Evolutionary conservation across 2,113 vertebrate genomes (phyloP).

Genomic region (Polyodon spathula): DNA sequence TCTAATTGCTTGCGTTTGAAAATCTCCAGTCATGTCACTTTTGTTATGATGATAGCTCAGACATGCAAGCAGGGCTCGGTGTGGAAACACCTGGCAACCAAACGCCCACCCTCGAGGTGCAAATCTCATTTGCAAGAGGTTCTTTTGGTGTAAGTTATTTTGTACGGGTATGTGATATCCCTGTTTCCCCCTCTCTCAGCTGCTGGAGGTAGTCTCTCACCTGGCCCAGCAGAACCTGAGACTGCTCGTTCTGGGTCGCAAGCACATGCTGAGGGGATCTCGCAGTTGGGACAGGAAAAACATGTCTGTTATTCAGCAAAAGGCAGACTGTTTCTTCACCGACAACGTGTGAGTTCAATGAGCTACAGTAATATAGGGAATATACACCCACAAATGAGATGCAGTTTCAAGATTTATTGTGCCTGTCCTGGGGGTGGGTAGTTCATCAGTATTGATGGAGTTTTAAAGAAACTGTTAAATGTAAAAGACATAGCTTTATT

Average conservation of each 20-base stretch:
- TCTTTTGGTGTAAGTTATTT: too few relatives aligned
- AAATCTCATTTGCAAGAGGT: too few relatives aligned
- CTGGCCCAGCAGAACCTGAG: constrained; percentile 55
- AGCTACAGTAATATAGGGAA: constrained; percentile 5
- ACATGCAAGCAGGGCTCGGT: too few relatives aligned
- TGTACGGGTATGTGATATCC: not conserved
- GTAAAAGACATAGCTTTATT: not conserved
- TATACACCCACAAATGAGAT: constrained; percentile 2
- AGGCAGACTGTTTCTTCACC: constrained; percentile 88
- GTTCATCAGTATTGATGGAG: too few relatives aligned
- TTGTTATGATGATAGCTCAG: too few relatives aligned
- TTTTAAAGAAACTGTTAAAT: too few relatives aligned
- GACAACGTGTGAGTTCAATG: constrained; percentile 74
- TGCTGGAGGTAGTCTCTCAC: constrained; percentile 65
- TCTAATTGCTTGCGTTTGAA: too few relatives aligned
- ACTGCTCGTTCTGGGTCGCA: constrained; percentile 84
- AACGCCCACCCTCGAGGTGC: too few relatives aligned
- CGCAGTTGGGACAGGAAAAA: constrained; percentile 58
- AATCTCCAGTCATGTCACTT: too few relatives aligned
- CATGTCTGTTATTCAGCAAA: constrained; percentile 65
- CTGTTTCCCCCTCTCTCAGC: constrained; percentile 50
- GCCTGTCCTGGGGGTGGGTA: not conserved
- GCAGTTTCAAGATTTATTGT: not conserved
- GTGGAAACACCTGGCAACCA: too few relatives aligned
- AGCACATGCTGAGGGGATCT: constrained; percentile 71